Percentiles rank a stretch among this genome's conserved stretches.
These are phyloP conservation scores for Paramuricea clavata DNA, from an alignment of 92 coral and sea anemone species.

Conservation along the genomic window DNA sequence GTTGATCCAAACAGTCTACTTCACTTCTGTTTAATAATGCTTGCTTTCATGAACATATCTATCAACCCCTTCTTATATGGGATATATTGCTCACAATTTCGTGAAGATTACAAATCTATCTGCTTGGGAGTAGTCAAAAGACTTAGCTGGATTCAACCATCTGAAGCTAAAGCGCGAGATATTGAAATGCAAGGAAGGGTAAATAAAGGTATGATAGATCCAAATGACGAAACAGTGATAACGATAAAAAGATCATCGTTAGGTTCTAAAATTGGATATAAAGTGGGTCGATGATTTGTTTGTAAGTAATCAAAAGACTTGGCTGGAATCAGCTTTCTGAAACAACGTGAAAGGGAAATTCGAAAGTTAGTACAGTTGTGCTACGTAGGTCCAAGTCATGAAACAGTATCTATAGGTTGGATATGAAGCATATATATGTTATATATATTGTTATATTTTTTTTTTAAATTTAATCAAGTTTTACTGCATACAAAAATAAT, in stretches of 20 bases:
- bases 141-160: background rate
- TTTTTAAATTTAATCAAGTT: no score
- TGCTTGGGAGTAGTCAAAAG: background rate
- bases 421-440: no score
- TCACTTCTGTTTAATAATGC: constrained; percentile 35
- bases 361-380: no score
- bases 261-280: background rate
- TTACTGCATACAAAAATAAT: no score
- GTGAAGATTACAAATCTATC: constrained; percentile 14
- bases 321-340: no score
- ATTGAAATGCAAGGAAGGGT: constrained; percentile 11
- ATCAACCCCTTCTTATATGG: constrained; percentile 30
- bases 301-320: background rate
- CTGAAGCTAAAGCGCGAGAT: background rate
- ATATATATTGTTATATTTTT: no score
- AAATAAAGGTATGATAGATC: constrained; percentile 8
- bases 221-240: constrained; percentile 1
- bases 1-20: constrained; percentile 19
- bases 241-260: background rate
- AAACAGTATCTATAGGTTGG: no score
- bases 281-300: background rate
- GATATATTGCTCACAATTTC: constrained; percentile 21
- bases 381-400: no score
- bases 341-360: no score
- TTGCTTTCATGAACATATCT: constrained; percentile 16